Evolutionary conservation across 2,797 vertebrate genomes (phyloP).

Genomic region (Sardinella longiceps): DNA sequence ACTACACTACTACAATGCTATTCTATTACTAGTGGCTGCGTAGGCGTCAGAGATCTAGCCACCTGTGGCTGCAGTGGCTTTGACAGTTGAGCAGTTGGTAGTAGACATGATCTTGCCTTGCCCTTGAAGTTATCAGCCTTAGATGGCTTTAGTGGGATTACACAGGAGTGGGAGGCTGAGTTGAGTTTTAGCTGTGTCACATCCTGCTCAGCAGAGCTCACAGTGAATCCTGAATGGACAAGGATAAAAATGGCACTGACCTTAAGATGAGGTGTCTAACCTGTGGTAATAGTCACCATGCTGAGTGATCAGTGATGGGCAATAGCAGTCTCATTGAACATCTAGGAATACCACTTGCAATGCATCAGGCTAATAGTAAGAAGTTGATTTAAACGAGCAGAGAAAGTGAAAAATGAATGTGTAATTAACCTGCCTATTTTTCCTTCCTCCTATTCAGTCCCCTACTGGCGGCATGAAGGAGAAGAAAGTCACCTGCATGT

Average conservation of each 20-base stretch:
- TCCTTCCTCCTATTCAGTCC: constrained; percentile 73
- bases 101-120: neutral
- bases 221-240: neutral
- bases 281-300: neutral
- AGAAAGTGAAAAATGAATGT: neutral
- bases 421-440: neutral
- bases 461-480: constrained; percentile 90
- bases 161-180: neutral
- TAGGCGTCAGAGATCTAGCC: too few species aligned
- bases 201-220: constrained; percentile 14
- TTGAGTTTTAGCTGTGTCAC: neutral
- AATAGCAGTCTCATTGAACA: neutral
- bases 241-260: constrained; percentile 2
- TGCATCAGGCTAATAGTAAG: neutral
- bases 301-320: neutral
- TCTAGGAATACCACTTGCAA: neutral
- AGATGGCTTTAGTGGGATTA: neutral
- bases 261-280: neutral
- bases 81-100: neutral
- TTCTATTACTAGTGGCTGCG: neutral
- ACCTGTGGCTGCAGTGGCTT: neutral
- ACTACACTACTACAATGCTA: too few species aligned
- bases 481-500: constrained; percentile 95
- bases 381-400: too few species aligned
- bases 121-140: neutral